Evolutionary conservation across 1,140 invertebrate species (phyloP).

Genomic region (Ostrea denselamellosa): DNA sequence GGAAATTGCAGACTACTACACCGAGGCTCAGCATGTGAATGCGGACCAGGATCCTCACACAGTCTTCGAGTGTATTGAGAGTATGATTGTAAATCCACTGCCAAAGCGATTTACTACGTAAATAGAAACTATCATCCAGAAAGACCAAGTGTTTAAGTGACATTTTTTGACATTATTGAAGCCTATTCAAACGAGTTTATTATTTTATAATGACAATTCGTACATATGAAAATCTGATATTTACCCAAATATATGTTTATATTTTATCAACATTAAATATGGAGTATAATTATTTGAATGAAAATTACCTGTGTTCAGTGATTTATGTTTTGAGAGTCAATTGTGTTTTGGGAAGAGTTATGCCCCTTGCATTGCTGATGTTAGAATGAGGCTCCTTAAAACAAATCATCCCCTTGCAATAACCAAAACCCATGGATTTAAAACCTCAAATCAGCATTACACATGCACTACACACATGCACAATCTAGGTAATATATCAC

Average conservation of each 20-base stretch:
- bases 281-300: not conserved
- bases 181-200: not conserved
- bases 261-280: not conserved
- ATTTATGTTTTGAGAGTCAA: too few relatives aligned
- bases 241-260: not conserved
- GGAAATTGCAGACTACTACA: conserved; percentile 76
- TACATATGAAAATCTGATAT: not conserved
- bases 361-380: not conserved
- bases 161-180: not conserved
- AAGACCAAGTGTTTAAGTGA: not conserved
- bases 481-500: too few relatives aligned
- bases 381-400: not conserved
- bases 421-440: too few relatives aligned
- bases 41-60: conserved; percentile 79
- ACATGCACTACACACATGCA: too few relatives aligned
- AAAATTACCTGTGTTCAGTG: too few relatives aligned
- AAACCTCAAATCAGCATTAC: too few relatives aligned
- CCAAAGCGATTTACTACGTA: conserved; percentile 63
- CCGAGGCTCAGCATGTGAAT: conserved; percentile 76
- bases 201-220: not conserved
- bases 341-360: not conserved
- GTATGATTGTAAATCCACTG: conserved; percentile 77
- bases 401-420: too few relatives aligned
- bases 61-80: conserved; percentile 79
- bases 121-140: not conserved